These are phyloP conservation scores for Salvelinus sp. DNA, from an alignment of 2,113 vertebrate genomes.

Conservation along the genomic window DNA sequence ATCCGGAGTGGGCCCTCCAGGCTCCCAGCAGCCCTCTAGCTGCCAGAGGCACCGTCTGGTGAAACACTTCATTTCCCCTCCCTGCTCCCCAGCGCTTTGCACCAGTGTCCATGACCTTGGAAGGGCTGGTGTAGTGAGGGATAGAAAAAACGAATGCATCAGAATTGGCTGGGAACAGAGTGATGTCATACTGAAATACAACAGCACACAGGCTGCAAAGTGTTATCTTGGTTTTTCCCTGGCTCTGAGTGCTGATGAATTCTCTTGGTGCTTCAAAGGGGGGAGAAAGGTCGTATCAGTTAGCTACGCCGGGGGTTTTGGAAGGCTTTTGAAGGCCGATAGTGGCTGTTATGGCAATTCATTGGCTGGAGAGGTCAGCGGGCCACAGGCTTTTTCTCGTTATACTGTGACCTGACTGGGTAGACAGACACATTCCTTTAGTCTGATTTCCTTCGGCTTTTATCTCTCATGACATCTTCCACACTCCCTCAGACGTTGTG, in stretches of 20 bases:
- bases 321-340: slow-evolving; percentile 2
- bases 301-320: background rate
- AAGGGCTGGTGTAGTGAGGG: background rate
- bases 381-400: slow-evolving; percentile 66
- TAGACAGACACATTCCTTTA: slow-evolving; percentile 50
- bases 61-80: too few relatives aligned
- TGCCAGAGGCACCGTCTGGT: too few relatives aligned
- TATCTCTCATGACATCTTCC: slow-evolving; percentile 16
- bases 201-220: background rate
- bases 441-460: slow-evolving; percentile 44
- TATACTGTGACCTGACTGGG: slow-evolving; percentile 50
- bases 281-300: background rate
- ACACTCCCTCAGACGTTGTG: too few relatives aligned
- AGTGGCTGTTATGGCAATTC: background rate
- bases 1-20: too few relatives aligned
- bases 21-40: too few relatives aligned
- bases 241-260: background rate
- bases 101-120: background rate
- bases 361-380: slow-evolving; percentile 25
- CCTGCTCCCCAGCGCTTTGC: slow-evolving; percentile 1
- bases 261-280: background rate
- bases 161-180: background rate
- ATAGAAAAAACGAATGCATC: background rate
- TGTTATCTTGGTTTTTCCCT: slow-evolving; percentile 1
- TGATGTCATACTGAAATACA: background rate